Conservation (phyloP, 2,797 vertebrate genomes). For the Sarcophilus harrisii region DNA sequence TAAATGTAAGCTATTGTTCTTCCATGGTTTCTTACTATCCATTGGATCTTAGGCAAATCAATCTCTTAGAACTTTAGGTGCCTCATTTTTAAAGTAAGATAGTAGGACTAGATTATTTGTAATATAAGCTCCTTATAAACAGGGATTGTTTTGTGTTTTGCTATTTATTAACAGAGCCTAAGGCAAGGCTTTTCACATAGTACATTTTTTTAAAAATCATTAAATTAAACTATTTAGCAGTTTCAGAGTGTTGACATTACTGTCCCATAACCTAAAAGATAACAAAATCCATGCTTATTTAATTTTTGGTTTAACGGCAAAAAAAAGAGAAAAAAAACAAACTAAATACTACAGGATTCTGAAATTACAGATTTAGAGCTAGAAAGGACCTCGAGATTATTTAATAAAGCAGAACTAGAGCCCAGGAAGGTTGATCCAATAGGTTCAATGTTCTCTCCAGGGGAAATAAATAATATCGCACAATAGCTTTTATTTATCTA, state of each 20-base stretch:
- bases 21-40: not conserved
- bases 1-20: not conserved
- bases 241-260: not conserved
- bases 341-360: not conserved
- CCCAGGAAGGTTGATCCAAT: not conserved
- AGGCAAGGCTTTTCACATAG: not conserved
- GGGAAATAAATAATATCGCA: not conserved
- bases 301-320: not conserved
- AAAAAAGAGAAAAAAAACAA: not conserved
- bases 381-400: not conserved
- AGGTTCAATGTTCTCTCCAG: not conserved
- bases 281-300: not conserved
- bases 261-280: not conserved
- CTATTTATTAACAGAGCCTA: not conserved
- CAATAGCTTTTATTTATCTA: not conserved
- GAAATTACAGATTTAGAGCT: not conserved
- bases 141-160: not conserved
- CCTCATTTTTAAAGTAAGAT: not conserved
- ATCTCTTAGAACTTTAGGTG: not conserved
- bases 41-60: not conserved
- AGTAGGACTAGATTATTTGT: not conserved
- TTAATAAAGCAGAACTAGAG: not conserved
- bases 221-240: not conserved
- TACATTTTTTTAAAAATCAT: not conserved
- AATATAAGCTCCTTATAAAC: not conserved